Conservation (phyloP, 2,797 vertebrate genomes). For the Nothura maculosa region DNA sequence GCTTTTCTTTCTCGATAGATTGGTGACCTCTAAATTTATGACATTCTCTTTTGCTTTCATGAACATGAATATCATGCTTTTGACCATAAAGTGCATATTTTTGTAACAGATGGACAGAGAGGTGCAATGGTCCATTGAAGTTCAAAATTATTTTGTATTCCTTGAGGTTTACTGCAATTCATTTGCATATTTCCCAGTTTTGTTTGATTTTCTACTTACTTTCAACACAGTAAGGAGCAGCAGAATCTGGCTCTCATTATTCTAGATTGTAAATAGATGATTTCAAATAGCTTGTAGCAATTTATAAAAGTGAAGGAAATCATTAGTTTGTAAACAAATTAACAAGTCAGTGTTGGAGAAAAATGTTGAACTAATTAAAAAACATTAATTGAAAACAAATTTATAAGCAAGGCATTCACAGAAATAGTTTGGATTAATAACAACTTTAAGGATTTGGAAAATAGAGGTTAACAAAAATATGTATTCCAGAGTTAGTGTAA, state of each 20-base stretch:
- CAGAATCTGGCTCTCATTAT: neutral
- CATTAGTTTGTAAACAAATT: neutral
- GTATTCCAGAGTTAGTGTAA: neutral
- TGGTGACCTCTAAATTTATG: constrained; percentile 57
- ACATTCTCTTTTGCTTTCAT: constrained; percentile 46
- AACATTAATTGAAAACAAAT: neutral
- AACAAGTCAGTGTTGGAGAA: neutral
- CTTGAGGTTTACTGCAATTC: neutral
- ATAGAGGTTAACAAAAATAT: neutral
- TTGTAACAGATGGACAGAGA: constrained; percentile 35
- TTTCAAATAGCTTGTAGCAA: neutral
- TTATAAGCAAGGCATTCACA: neutral
- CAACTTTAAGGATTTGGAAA: neutral
- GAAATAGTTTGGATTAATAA: neutral
- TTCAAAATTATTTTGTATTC: neutral
- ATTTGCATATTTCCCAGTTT: neutral
- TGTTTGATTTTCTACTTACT: neutral
- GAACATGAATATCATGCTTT: constrained; percentile 13
- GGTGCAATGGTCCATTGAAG: neutral
- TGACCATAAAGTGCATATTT: constrained; percentile 46
- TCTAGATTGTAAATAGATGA: neutral
- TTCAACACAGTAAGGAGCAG: neutral
- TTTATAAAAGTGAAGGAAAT: neutral
- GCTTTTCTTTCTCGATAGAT: constrained; percentile 22
- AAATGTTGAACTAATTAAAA: neutral